phyloP scores from a whole-genome alignment of 2,113 vertebrate species.

The Narcine bancroftii region DNA sequence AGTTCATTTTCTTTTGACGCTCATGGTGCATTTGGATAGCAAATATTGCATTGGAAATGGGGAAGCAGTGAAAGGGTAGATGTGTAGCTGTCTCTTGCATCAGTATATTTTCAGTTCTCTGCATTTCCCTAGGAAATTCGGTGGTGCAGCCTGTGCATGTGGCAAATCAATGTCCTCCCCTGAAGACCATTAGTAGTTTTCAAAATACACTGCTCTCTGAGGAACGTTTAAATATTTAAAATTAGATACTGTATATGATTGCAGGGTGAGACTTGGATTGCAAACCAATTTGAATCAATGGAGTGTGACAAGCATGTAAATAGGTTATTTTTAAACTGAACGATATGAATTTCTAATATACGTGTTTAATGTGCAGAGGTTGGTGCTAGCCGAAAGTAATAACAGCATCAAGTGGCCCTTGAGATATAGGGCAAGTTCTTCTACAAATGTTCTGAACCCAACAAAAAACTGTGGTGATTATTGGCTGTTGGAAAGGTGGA shows the following conservation, averaged over 20 bases:
- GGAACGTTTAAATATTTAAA: not conserved
- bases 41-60: not conserved
- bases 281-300: not conserved
- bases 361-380: not conserved
- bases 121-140: not conserved
- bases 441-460: not conserved
- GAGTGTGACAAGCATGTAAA: not conserved
- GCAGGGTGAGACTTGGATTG: not conserved
- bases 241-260: constrained; percentile 4
- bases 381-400: not conserved
- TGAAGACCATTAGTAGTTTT: not conserved
- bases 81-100: too few relatives aligned
- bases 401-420: not conserved
- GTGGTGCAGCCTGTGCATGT: not conserved
- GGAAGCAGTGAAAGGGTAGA: not conserved
- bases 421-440: not conserved
- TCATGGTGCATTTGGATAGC: not conserved
- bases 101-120: not conserved
- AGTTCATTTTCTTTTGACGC: not conserved
- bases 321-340: not conserved
- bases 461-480: not conserved
- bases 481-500: not conserved
- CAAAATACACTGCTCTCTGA: not conserved
- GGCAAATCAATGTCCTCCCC: not conserved
- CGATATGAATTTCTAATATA: not conserved